Base-by-base conservation (phyloP, 1,140 invertebrate genomes). In the Drosophila albomicans region DNA sequence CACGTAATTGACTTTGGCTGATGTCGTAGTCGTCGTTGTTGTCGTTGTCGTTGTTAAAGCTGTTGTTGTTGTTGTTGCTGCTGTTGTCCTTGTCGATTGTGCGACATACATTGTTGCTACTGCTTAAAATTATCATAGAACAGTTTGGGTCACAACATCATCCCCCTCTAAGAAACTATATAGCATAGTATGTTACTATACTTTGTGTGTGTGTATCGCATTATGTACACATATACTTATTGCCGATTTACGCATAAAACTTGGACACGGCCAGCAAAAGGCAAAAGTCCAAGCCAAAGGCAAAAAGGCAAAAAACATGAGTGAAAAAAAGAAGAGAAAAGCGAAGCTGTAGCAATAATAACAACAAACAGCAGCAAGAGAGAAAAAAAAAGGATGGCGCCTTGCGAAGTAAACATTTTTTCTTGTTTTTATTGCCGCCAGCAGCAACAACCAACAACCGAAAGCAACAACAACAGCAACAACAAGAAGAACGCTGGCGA, bases 161-260 rank as follows among this genome's bases (percentile, higher is more conserved):
- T 28, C 16, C 10, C 16, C 13, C 16, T 25, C 20, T 0, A 25
- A 25, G 20, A 10, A n/a, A 10, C 30, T 11, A 10, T 25, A 15
- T 10, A 8, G 13, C 45, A 30, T 25, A 8, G 74, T 63, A 32
- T 32, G 7, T 7, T 32, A 32, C 32, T 32, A 32, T 32, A 32
- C 32, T 32, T 7, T 82, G 76, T 70, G 65, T 82, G 73, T 82
- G 76, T 70, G 65, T 82, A 79, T 82, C 69, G 79, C 64, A 86
- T 86, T 86, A 86, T 86, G 82, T 88, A 82, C 82, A 88, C 82
- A 88, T 86, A 82, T 86, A 86, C 82, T 88, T 88, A 82, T 86
- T 43, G 79, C 82, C 82, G 79, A 86, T 87, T 86, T 86, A 76
- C 66, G 81, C 71, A 77, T 62, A 78, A 81, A 68, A 74, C 62